Conservation (phyloP, 2,888 invertebrate species). For the Suillia variegata region DNA sequence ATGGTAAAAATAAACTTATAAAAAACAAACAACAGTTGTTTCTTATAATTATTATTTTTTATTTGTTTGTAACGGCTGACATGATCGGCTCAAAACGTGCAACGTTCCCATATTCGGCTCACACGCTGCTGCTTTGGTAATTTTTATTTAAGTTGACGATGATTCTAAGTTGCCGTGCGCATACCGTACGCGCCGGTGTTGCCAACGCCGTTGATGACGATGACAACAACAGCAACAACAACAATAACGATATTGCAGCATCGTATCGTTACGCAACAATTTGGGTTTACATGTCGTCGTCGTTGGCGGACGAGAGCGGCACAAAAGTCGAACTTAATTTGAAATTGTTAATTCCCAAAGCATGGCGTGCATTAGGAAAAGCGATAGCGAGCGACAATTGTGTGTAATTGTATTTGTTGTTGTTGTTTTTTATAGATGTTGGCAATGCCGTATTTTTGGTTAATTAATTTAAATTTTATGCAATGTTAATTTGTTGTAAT, state of each 20-base stretch:
- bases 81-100: too few relatives aligned
- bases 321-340: neutral
- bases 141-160: slow-evolving; percentile 2
- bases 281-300: neutral
- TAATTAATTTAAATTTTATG: neutral
- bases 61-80: too few relatives aligned
- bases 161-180: neutral
- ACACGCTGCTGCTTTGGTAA: neutral
- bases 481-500: neutral
- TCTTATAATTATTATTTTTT: too few relatives aligned
- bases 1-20: neutral
- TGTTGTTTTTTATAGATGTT: neutral
- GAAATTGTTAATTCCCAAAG: neutral
- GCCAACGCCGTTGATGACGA: neutral
- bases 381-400: neutral
- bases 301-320: too few relatives aligned
- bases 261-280: neutral
- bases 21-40: neutral
- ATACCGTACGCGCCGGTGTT: neutral
- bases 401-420: neutral
- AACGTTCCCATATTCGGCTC: neutral
- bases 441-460: neutral
- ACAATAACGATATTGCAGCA: neutral
- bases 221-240: neutral
- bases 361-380: neutral